Base-by-base conservation (phyloP, 2,113 vertebrate species). In the Pollachius pollachius region DNA sequence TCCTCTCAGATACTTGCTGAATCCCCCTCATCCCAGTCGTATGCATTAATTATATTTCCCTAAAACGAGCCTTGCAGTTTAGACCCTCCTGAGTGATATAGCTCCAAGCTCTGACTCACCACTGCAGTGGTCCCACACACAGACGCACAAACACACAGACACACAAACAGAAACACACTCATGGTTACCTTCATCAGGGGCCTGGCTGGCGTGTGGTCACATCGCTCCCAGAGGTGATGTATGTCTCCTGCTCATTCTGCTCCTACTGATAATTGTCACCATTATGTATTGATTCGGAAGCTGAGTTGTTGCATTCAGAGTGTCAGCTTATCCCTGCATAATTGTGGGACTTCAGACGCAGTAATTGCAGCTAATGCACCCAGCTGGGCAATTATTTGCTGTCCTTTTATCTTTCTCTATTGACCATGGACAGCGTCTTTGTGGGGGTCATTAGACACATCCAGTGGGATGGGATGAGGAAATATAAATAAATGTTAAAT, bases 251-350 rank as follows among this genome's bases (percentile, higher is more conserved):
- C 85, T 90, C 87, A 87, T 88, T 79, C 82, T 60, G 74, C 58
- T 73, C 72, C 75, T 65, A 82, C 79, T 79, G 81, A 83, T 91
- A 92, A 92, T 93, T 91, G 90, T 88, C 74, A 85, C 89, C 90
- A 92, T 93, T 92, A 93, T 84, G 87, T 80, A 92, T 92, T 90
- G 90, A 92, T 89, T 92, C 85, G 78, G 71, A 57, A 23, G 79
- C 77, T 74, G 85, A 86, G 77, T 79, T 81, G 85, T 84, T 79
- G 71, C 76, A 80, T 85, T 82, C 85, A 84, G 77, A 78, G 67
- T 81, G 70, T 84, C 74, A 83, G 86, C 84, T 81, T 81, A 86
- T 69, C 67, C 83, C 80, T 78, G 79, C 72, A 82, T 92, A 92
- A 93, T 93, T 93, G 89, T 90, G 76, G 81, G 88, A 92, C 86